Percentiles rank a stretch among this genome's conserved stretches.
Conservation (phyloP, 2,113 vertebrate genomes). For the Gymnarchus niloticus region DNA sequence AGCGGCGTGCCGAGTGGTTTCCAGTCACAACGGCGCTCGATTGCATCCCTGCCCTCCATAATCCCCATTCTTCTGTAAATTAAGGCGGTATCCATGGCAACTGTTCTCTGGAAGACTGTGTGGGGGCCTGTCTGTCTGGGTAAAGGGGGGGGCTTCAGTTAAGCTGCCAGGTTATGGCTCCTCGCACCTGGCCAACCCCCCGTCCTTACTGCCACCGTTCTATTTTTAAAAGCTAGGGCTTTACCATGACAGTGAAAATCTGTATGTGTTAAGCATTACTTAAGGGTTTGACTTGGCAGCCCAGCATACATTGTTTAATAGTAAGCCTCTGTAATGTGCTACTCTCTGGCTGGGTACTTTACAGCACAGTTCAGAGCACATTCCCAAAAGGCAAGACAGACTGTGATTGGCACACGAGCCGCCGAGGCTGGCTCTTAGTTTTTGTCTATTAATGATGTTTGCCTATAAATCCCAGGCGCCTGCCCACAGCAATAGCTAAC, state of each 20-base stretch:
- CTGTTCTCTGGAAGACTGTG: conserved; percentile 7
- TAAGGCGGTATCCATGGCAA: conserved; percentile 19
- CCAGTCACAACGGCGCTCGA: background rate
- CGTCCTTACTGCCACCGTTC: background rate
- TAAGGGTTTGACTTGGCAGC: background rate
- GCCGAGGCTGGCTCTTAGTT: background rate
- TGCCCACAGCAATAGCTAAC: background rate
- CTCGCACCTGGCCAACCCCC: background rate
- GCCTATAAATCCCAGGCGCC: background rate
- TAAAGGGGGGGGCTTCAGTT: background rate
- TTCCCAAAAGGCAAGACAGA: background rate
- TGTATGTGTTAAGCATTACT: background rate
- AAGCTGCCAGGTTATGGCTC: background rate
- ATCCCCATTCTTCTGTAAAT: conserved; percentile 16
- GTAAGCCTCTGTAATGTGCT: background rate
- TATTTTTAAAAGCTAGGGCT: background rate
- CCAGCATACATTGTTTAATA: background rate
- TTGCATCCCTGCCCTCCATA: background rate
- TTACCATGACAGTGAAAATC: background rate
- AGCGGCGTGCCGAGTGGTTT: background rate
- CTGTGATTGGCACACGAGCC: background rate
- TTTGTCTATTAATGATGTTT: background rate
- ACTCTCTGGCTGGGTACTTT: background rate
- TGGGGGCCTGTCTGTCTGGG: conserved; percentile 5
- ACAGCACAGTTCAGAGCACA: background rate